A percentile compares a stretch with the other conserved stretches of the same genome.
These are phyloP conservation scores for Anguilla rostrata DNA, from an alignment of 2,113 vertebrate genomes.

Conservation along the genomic window DNA sequence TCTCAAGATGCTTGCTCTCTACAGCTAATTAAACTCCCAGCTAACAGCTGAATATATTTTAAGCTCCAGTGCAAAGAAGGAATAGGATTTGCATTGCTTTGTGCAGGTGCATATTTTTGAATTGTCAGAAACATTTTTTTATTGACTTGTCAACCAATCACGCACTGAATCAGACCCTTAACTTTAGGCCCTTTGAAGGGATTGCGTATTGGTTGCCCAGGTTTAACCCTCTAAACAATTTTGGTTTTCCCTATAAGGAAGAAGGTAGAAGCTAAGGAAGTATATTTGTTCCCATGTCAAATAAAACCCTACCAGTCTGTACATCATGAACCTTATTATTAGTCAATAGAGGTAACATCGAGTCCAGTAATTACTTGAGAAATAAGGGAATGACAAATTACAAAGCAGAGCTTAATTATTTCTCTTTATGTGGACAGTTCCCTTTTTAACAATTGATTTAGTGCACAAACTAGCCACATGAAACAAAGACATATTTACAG, in stretches of 20 bases:
- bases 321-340: neutral
- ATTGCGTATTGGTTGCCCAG: conserved; percentile 10
- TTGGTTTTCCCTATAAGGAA: neutral
- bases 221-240: neutral
- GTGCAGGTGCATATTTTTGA: conserved; percentile 44
- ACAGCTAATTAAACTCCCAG: conserved; percentile 52
- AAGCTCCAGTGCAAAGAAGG: conserved; percentile 47
- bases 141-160: conserved; percentile 40
- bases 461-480: too few species aligned
- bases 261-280: neutral
- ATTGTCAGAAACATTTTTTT: conserved; percentile 46
- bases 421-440: too few species aligned
- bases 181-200: conserved; percentile 16
- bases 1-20: conserved; percentile 18
- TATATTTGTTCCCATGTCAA: neutral
- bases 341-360: neutral
- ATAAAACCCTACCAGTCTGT: neutral
- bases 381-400: neutral
- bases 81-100: conserved; percentile 52
- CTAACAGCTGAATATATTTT: conserved; percentile 48
- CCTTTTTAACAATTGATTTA: too few species aligned
- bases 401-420: too few species aligned
- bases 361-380: neutral
- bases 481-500: too few species aligned
- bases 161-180: neutral